phyloP scores from a whole-genome alignment of 2,797 vertebrate genomes.

The Parauchenoglanis punctatus region DNA sequence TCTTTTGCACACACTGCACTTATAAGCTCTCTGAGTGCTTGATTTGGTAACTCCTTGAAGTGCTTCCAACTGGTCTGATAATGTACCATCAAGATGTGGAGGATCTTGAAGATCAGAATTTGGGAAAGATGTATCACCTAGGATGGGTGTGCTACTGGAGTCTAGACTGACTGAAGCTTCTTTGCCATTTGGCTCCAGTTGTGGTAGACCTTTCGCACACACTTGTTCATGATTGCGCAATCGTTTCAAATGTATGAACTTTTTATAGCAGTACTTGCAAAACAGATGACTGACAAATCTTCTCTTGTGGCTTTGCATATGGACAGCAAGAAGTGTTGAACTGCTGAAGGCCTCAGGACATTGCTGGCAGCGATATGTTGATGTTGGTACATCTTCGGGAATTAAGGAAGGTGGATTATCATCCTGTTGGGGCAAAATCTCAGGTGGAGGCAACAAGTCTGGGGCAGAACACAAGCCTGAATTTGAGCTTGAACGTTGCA shows the following conservation, averaged over 20 bases:
- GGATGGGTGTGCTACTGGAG: slow-evolving; percentile 56
- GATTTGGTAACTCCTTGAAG: slow-evolving; percentile 67
- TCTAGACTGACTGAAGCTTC: slow-evolving; percentile 59
- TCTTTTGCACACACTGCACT: slow-evolving; percentile 91
- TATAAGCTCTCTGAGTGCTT: slow-evolving; percentile 85
- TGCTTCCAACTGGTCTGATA: slow-evolving; percentile 63
- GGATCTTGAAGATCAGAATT: slow-evolving; percentile 67
- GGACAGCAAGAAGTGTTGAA: slow-evolving; percentile 78
- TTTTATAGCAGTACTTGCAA: slow-evolving; percentile 91
- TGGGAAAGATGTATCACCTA: slow-evolving; percentile 58
- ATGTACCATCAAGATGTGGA: slow-evolving; percentile 64
- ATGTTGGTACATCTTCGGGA: slow-evolving; percentile 70
- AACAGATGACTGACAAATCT: slow-evolving; percentile 82
- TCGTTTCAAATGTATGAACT: slow-evolving; percentile 88
- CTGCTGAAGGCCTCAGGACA: slow-evolving; percentile 87
- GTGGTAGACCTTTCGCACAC: slow-evolving; percentile 74
- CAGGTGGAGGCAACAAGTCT: slow-evolving; percentile 50
- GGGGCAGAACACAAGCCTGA: slow-evolving; percentile 58
- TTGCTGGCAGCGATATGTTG: slow-evolving; percentile 81
- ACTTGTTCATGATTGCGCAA: slow-evolving; percentile 89
- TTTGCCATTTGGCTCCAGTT: slow-evolving; percentile 68
- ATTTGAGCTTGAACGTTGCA: slow-evolving; percentile 63
- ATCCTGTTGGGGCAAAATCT: slow-evolving; percentile 61
- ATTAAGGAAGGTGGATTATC: slow-evolving; percentile 70
- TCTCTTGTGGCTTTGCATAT: slow-evolving; percentile 87